A percentile compares a stretch with the other conserved stretches of the same genome.
Conservation (phyloP, 2,797 vertebrate genomes). For the Euthynnus affinis region DNA sequence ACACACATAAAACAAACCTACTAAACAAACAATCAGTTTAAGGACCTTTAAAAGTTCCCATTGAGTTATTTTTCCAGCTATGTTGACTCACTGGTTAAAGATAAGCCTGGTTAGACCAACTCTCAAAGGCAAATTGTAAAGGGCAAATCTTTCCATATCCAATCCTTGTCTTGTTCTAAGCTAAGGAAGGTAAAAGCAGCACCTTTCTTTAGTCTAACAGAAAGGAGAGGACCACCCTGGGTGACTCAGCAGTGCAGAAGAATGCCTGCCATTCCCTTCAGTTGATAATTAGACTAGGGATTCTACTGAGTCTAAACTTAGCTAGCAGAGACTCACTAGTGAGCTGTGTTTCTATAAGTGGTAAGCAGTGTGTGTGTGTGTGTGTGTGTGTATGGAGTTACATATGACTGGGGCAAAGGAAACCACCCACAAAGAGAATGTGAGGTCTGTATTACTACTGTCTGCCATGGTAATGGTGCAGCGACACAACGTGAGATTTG, state of each 20-base stretch:
- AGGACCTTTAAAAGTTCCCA: slow-evolving; percentile 21
- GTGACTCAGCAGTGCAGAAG: slow-evolving; percentile 26
- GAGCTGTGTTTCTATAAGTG: slow-evolving; percentile 26
- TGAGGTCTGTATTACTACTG: background rate
- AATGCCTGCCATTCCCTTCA: slow-evolving; percentile 33
- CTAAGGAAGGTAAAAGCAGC: slow-evolving; percentile 2
- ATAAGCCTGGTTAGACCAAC: slow-evolving; percentile 25
- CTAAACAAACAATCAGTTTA: slow-evolving; percentile 8
- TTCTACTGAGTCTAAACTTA: slow-evolving; percentile 49
- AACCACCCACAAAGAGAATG: slow-evolving; percentile 18
- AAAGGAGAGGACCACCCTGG: slow-evolving; percentile 23
- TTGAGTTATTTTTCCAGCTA: slow-evolving; percentile 1
- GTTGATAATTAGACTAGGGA: slow-evolving; percentile 41
- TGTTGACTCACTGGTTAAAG: slow-evolving; percentile 41
- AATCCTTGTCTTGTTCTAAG: background rate
- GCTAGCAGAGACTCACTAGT: slow-evolving; percentile 23
- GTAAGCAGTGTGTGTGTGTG: slow-evolving; percentile 17
- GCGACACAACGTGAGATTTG: background rate
- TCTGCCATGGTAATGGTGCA: background rate
- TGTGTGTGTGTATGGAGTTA: slow-evolving; percentile 1
- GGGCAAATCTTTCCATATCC: background rate
- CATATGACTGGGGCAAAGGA: slow-evolving; percentile 1
- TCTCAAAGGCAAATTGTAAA: background rate
- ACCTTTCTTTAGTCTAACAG: background rate
- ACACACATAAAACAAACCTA: slow-evolving; percentile 4